Evolutionary conservation across 2,888 invertebrate genomes (phyloP).

Genomic region (Vesta saturnalis): DNA sequence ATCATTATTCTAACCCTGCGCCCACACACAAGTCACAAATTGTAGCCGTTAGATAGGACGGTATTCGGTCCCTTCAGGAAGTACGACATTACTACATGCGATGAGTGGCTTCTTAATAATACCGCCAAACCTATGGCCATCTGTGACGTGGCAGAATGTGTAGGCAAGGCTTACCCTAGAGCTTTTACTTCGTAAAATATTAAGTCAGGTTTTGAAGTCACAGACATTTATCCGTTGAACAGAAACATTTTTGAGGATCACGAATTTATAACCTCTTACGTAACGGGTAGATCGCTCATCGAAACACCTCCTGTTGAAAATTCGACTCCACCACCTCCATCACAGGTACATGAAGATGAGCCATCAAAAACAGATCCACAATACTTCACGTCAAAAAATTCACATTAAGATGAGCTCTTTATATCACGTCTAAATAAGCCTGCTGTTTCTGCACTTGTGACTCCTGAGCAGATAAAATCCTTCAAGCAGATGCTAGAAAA

Average conservation of each 20-base stretch:
- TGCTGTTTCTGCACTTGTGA: not conserved
- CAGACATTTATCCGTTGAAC: slow-evolving; percentile 14
- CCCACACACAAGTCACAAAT: slow-evolving; percentile 41
- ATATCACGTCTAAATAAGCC: too few relatives aligned
- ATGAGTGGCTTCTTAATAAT: slow-evolving; percentile 25
- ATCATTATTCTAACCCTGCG: slow-evolving; percentile 44
- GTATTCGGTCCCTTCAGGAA: slow-evolving; percentile 45
- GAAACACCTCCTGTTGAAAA: not conserved
- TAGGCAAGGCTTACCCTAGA: slow-evolving; percentile 38
- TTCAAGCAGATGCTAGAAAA: not conserved
- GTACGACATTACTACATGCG: slow-evolving; percentile 34
- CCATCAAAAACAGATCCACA: not conserved
- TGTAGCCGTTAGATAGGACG: slow-evolving; percentile 45
- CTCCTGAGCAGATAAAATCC: not conserved
- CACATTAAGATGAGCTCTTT: too few relatives aligned
- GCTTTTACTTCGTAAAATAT: slow-evolving; percentile 42
- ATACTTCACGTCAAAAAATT: not conserved
- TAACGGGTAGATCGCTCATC: not conserved
- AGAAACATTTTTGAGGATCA: not conserved
- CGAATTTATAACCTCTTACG: not conserved
- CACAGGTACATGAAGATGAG: too few relatives aligned
- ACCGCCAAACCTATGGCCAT: slow-evolving; percentile 31
- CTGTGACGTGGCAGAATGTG: slow-evolving; percentile 39
- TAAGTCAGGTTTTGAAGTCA: slow-evolving; percentile 34
- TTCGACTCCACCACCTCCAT: not conserved